These are phyloP conservation scores for Crepidodera aurea DNA, from an alignment of 2,888 invertebrate species.

Conservation along the genomic window DNA sequence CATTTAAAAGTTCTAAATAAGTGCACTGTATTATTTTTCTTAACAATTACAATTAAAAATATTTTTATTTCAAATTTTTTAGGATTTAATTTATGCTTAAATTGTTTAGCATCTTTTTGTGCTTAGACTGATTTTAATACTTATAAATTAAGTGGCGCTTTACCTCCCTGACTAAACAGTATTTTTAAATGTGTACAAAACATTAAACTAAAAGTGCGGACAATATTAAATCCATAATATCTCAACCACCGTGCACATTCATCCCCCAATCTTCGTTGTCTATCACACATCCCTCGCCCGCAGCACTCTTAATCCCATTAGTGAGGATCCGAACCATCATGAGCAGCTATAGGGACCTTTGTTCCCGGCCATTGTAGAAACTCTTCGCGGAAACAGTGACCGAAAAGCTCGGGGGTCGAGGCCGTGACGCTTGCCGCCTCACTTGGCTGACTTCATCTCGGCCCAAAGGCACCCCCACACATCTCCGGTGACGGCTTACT, in stretches of 20 bases:
- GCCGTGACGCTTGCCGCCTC: constrained; percentile 40
- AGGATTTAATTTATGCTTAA: too few relatives aligned
- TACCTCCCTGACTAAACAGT: too few relatives aligned
- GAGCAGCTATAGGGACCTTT: constrained; percentile 49
- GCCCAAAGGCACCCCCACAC: constrained; percentile 3
- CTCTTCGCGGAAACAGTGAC: constrained; percentile 57
- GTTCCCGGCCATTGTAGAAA: constrained; percentile 55
- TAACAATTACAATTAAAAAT: too few relatives aligned
- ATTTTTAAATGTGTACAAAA: too few relatives aligned
- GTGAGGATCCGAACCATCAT: constrained; percentile 51
- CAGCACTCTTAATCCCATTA: constrained; percentile 59
- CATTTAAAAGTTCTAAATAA: too few relatives aligned
- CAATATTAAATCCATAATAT: neutral
- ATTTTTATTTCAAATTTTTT: too few relatives aligned
- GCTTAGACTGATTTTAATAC: too few relatives aligned
- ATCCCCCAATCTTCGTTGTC: constrained; percentile 47
- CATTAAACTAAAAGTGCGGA: too few relatives aligned
- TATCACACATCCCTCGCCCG: constrained; percentile 57
- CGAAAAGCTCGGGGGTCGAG: constrained; percentile 60
- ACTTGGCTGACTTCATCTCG: constrained; percentile 33
- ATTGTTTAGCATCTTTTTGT: too few relatives aligned
- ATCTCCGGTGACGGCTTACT: constrained; percentile 3
- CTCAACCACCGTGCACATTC: neutral
- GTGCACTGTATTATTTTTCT: too few relatives aligned
- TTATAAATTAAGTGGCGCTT: too few relatives aligned